These are phyloP conservation scores for Mesodorylaimus sp. DNA, from an alignment of 2,888 invertebrate species.

Conservation along the genomic window DNA sequence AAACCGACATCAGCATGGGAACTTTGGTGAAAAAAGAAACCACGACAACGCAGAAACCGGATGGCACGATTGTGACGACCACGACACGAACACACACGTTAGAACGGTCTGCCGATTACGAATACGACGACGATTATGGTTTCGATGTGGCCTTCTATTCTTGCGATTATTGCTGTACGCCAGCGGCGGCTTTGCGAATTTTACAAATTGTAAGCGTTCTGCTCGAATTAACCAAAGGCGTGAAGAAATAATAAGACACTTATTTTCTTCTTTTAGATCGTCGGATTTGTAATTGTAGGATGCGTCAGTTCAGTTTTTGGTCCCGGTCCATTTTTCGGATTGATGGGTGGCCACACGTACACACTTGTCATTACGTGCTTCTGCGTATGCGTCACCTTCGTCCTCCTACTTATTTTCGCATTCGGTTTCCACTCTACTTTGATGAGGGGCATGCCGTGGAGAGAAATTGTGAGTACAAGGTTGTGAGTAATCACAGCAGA, in stretches of 20 bases:
- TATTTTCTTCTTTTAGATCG: too few species aligned
- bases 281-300: constrained; percentile 11
- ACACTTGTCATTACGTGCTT: constrained; percentile 7
- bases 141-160: too few species aligned
- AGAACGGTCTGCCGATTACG: constrained; percentile 1
- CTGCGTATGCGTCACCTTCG: constrained; percentile 10
- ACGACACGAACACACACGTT: constrained; percentile 10
- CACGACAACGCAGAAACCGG: constrained; percentile 7
- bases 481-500: too few species aligned
- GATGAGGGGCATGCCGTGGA: constrained; percentile 6
- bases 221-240: background rate
- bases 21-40: constrained; percentile 10
- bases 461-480: constrained; percentile 6
- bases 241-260: background rate
- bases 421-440: constrained; percentile 7
- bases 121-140: background rate
- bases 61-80: constrained; percentile 12
- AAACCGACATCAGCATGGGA: too few species aligned
- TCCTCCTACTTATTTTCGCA: constrained; percentile 9
- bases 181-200: constrained; percentile 1
- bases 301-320: constrained; percentile 9
- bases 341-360: constrained; percentile 9
- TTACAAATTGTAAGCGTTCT: too few species aligned
- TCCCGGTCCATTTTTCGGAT: constrained; percentile 8
- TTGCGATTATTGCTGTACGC: constrained; percentile 8